Evolutionary conservation across 2,888 invertebrate species (phyloP), one percentile per base, ranked within the genome.

Genomic region (Agrochola macilenta): DNA sequence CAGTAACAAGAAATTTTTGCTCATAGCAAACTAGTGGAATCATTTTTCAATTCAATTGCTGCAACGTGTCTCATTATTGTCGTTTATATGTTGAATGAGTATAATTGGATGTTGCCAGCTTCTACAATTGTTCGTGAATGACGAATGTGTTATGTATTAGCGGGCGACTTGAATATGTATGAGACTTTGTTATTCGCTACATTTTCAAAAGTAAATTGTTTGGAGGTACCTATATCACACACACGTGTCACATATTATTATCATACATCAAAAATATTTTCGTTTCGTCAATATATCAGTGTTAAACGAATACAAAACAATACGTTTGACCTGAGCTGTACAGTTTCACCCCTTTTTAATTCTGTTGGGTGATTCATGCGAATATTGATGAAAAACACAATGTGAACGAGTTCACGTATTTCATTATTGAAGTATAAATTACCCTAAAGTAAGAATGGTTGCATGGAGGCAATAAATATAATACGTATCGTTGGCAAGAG

Each of bases 1-100:
- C 84, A 79, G 78, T 86, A 86, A 87, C 82, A 87, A 88, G 83
- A 87, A 84, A 86, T 83, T 87, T 87, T 87, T 85, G 84, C 87
- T 85, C 84, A 63, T 77, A 74, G 78, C 81, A 75, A 80, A 79
- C 81, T 83, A 64, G 77, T 84, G 79, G 77, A 79, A 84, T 86
- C 78, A 85, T 79, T 85, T 75, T 77, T 86, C 79, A 81, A 84
- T 77, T 82, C 49, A 79, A 81, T 84, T 76, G 76, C 78, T 79
- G 61, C 26, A 43, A 60, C 52, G 23, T 88, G 74, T 77, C 74
- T 74, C 76, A 78, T 78, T 75, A 76, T 71, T 71, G 43, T 69
- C 69, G 68, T 76, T 75, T 79, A 71, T 74, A 54, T 79, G 69
- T 74, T 77, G 61, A 73, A 73, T 81, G 39, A 43, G 20, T 74